These are phyloP conservation scores for Cheilosia variabilis DNA, from an alignment of 2,888 invertebrate species.

Conservation along the genomic window DNA sequence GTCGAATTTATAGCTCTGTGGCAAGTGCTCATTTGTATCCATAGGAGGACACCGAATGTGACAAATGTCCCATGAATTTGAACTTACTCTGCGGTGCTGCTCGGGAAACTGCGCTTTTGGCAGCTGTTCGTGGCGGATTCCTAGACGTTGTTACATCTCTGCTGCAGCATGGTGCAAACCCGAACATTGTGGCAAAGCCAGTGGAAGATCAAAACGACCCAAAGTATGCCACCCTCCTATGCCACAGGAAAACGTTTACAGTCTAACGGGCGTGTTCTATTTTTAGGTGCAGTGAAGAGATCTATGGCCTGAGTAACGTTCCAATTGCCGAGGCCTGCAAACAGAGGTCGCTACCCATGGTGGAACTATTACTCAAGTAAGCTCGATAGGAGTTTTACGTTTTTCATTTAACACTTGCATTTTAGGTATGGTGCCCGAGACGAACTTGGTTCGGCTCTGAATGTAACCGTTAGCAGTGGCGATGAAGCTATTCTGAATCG, in stretches of 20 bases:
- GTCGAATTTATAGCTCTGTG: constrained; percentile 3
- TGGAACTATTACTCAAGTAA: constrained; percentile 82
- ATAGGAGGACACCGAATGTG: constrained; percentile 78
- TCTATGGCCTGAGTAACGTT: constrained; percentile 83
- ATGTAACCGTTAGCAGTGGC: constrained; percentile 89
- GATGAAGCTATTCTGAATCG: constrained; percentile 91
- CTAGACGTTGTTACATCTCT: constrained; percentile 88
- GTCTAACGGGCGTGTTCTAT: constrained; percentile 8
- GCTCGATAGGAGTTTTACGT: not conserved
- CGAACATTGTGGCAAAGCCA: constrained; percentile 87
- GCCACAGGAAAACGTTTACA: not conserved
- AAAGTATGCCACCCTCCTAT: constrained; percentile 73
- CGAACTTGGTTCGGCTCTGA: constrained; percentile 92
- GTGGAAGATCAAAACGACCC: constrained; percentile 83
- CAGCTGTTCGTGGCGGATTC: constrained; percentile 91
- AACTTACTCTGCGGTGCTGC: constrained; percentile 90
- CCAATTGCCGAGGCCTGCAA: constrained; percentile 83
- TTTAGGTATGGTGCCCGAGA: constrained; percentile 91
- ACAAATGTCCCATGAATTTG: constrained; percentile 88
- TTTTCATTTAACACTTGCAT: not conserved
- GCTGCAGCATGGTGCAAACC: constrained; percentile 91
- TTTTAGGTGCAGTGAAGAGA: constrained; percentile 81
- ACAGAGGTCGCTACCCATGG: constrained; percentile 82
- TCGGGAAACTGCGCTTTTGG: constrained; percentile 92
- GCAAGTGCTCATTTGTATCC: constrained; percentile 14